Base-by-base conservation (phyloP, 2,888 invertebrate genomes). In the Cactoblastis cactorum region DNA sequence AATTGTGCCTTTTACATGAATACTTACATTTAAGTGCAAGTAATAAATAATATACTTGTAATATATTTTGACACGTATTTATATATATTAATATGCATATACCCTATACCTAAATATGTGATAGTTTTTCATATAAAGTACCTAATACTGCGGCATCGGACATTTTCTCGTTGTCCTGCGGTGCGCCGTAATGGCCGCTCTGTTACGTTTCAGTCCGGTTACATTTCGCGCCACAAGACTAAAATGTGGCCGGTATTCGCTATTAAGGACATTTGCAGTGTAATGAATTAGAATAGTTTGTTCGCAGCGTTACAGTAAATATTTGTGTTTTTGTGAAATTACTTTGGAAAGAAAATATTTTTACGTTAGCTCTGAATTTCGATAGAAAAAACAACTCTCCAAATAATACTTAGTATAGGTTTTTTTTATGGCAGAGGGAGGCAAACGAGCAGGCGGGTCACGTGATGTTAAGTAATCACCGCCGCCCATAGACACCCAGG, bases 111-210 rank as follows among this genome's bases (percentile, higher is more conserved):
- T 4, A 6, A 22, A 22, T 1, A 34, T n/a, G 4, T 34, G n/a
- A 34, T 34, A 3, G 12, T 14, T n/a, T n/a, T n/a, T n/a, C n/a
- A 14, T 14, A 24, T 24, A 14, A 12, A 14, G 15, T 14, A 22
- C 24, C 15, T 24, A 28, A 11, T 17, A 17, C 28, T 43, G 43
- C 43, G 28, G 43, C 15, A 3, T 14, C 15, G 28, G 28, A 17
- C 43, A 43, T 43, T 43, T 43, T 43, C 28, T 43, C 28, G 43
- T 43, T 32, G 43, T 43, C 43, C 43, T 43, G 43, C 17, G 43
- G 43, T 17, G 43, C 2, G 1, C 43, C 43, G 4, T 43, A 43
- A 43, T 43, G 24, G 43, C 17, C 28, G 39, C 22, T n/a, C 39
- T n/a, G n/a, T n/a, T n/a, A n/a, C n/a, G n/a, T n/a, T n/a, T n/a